These are phyloP conservation scores for Mus spretus DNA, from an alignment of 2,797 vertebrate species.

Conservation along the genomic window DNA sequence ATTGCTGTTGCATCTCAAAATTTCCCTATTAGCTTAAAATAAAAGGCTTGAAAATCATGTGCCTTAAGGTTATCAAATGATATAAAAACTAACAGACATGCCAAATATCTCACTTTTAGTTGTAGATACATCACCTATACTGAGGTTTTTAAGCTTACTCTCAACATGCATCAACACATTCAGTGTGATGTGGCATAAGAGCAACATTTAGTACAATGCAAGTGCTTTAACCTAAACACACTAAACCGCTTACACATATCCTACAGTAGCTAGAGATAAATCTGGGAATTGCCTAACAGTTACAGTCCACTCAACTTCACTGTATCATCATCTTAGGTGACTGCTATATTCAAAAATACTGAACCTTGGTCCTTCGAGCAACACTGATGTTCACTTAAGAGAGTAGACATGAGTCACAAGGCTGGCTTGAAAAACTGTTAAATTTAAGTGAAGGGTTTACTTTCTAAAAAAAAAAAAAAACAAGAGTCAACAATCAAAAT, in stretches of 20 bases:
- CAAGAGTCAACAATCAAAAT: neutral
- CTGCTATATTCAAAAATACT: neutral
- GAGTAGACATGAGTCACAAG: neutral
- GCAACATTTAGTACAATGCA: neutral
- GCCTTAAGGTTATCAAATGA: neutral
- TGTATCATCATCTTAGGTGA: neutral
- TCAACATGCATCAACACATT: neutral
- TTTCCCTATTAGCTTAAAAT: neutral
- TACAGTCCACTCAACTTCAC: neutral
- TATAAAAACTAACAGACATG: neutral
- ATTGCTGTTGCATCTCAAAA: neutral
- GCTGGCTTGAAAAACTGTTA: neutral
- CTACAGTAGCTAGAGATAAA: neutral
- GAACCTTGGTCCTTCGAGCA: neutral
- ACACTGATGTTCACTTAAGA: neutral
- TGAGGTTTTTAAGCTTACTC: neutral
- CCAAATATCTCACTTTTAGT: neutral
- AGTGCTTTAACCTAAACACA: neutral
- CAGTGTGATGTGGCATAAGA: neutral
- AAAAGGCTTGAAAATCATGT: neutral
- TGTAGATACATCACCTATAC: neutral
- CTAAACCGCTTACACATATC: neutral
- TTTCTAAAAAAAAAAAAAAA: neutral
- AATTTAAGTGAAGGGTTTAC: neutral
- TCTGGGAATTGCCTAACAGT: neutral